phyloP scores from a whole-genome alignment of 2,888 invertebrate species.

The Aspidapion aeneum region DNA sequence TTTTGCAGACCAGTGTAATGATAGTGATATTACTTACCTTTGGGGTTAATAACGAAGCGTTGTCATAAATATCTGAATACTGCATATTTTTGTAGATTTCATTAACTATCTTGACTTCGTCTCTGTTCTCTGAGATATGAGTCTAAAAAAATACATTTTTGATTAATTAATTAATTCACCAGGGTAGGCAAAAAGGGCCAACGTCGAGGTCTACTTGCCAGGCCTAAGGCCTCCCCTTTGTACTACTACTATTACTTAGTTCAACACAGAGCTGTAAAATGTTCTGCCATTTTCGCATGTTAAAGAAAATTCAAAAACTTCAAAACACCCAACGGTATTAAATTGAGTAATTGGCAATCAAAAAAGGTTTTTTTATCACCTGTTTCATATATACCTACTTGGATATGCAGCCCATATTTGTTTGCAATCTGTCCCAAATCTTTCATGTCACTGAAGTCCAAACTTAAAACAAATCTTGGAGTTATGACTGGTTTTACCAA shows the following conservation, averaged over 20 bases:
- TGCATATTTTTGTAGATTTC: conserved; percentile 52
- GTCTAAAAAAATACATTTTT: conserved; percentile 68
- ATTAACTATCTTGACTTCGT: conserved; percentile 67
- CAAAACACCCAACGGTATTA: too few relatives aligned
- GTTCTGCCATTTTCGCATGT: too few relatives aligned
- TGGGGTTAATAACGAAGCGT: conserved; percentile 65
- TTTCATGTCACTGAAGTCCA: conserved; percentile 66
- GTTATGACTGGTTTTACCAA: conserved; percentile 76
- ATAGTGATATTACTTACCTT: conserved; percentile 63
- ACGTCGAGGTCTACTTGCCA: too few relatives aligned
- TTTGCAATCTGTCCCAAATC: conserved; percentile 65
- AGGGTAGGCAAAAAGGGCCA: too few relatives aligned
- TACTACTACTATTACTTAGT: too few relatives aligned
- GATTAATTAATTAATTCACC: too few relatives aligned
- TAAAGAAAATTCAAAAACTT: too few relatives aligned
- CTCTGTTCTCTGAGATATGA: conserved; percentile 78
- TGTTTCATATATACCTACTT: conserved; percentile 59
- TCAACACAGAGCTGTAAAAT: too few relatives aligned
- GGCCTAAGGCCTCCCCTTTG: too few relatives aligned
- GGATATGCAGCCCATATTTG: conserved; percentile 66
- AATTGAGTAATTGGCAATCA: too few relatives aligned
- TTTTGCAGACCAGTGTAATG: too few relatives aligned
- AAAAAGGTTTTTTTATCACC: too few relatives aligned
- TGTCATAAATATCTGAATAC: conserved; percentile 76
- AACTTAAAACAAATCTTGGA: conserved; percentile 81